Percentiles rank a stretch among this genome's conserved stretches.
Conservation (phyloP, 2,113 vertebrate species). For the Euleptes europaea region DNA sequence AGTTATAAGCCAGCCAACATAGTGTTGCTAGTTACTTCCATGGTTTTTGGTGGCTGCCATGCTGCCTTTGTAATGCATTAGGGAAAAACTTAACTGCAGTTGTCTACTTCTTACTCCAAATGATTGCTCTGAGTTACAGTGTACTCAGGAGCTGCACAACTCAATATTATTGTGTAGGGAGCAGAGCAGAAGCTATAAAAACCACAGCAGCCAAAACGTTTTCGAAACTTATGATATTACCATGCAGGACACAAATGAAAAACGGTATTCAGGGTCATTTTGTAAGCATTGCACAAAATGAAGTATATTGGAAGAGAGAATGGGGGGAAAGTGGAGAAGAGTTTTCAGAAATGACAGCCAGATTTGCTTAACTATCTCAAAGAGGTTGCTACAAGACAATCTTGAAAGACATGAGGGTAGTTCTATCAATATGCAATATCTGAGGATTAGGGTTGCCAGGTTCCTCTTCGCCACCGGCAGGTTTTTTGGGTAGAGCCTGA, state of each 20-base stretch:
- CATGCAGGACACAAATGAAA: neutral
- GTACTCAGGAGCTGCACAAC: neutral
- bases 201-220: neutral
- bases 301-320: neutral
- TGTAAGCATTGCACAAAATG: neutral
- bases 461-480: no score
- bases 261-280: neutral
- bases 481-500: no score
- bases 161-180: neutral
- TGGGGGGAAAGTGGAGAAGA: neutral
- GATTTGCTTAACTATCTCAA: neutral
- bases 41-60: neutral
- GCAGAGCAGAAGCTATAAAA: neutral
- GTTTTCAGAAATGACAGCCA: neutral
- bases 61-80: neutral
- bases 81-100: neutral
- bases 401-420: neutral
- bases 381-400: neutral
- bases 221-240: neutral
- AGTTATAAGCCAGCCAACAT: neutral
- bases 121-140: neutral
- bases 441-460: no score
- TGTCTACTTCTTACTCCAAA: neutral
- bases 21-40: neutral
- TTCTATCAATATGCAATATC: neutral